Evolutionary conservation across 2,113 vertebrate genomes (phyloP).

Genomic region (Zonotrichia leucophrys): DNA sequence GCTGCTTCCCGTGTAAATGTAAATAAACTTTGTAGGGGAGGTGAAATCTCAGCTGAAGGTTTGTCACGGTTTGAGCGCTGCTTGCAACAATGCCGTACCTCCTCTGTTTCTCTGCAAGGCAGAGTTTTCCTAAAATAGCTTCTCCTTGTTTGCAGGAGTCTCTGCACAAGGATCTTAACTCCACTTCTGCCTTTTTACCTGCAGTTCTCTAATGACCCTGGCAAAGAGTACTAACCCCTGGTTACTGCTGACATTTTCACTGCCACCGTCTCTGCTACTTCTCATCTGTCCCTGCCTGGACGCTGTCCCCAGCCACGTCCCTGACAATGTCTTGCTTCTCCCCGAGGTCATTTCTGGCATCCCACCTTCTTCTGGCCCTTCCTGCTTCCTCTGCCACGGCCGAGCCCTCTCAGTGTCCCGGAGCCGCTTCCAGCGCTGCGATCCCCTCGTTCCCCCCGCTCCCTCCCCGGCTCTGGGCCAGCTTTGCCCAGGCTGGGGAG

Average conservation of each 20-base stretch:
- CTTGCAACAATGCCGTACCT: accelerated
- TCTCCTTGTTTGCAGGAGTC: background rate
- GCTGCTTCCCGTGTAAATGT: background rate
- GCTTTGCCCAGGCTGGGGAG: background rate
- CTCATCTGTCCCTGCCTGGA: background rate
- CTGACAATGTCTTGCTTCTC: background rate
- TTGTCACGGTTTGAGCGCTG: accelerated
- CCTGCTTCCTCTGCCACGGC: background rate
- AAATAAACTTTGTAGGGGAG: background rate
- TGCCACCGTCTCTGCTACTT: background rate
- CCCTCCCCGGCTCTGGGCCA: background rate
- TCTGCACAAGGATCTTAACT: accelerated
- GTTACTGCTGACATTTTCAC: background rate
- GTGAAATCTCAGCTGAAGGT: accelerated
- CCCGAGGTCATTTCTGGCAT: background rate
- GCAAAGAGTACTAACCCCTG: background rate
- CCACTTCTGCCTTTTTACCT: background rate
- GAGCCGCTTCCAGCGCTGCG: accelerated
- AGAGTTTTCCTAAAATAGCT: background rate
- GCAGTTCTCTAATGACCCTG: background rate
- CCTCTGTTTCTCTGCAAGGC: background rate
- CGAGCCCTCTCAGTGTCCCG: accelerated
- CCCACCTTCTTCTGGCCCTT: background rate
- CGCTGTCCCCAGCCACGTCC: background rate
- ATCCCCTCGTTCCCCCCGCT: accelerated